phyloP scores from a whole-genome alignment of 2,797 vertebrate genomes.

The Sebastes matsubarae region DNA sequence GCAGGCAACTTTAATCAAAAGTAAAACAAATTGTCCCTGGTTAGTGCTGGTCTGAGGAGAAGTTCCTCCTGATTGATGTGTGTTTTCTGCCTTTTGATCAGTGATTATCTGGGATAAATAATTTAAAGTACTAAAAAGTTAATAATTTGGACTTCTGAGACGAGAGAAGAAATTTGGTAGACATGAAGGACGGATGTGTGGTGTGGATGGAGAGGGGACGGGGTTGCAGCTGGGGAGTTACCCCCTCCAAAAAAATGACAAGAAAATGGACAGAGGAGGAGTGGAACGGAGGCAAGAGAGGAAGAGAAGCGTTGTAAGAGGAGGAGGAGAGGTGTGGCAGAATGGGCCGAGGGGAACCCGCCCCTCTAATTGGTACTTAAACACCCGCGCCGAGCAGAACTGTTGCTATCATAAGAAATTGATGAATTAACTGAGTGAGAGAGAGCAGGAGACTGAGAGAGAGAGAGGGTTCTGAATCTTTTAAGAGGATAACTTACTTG shows the following conservation, averaged over 20 bases:
- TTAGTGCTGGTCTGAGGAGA: slow-evolving; percentile 33
- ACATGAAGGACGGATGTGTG: slow-evolving; percentile 22
- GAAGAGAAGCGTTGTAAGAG: slow-evolving; percentile 52
- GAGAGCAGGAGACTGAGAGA: slow-evolving; percentile 55
- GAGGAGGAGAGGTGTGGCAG: slow-evolving; percentile 81
- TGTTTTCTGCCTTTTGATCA: slow-evolving; percentile 82
- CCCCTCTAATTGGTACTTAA: slow-evolving; percentile 86
- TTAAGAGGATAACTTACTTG: slow-evolving; percentile 90
- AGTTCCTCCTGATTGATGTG: slow-evolving; percentile 78
- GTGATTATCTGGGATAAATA: slow-evolving; percentile 83
- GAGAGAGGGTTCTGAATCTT: slow-evolving; percentile 85
- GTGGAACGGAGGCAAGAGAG: slow-evolving; percentile 3
- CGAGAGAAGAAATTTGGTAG: slow-evolving; percentile 44
- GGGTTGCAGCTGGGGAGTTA: slow-evolving; percentile 14
- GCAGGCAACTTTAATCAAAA: not conserved
- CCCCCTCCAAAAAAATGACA: not conserved
- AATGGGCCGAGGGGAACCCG: slow-evolving; percentile 75
- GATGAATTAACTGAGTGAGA: slow-evolving; percentile 86
- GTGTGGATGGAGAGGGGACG: slow-evolving; percentile 10
- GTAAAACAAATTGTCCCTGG: slow-evolving; percentile 37
- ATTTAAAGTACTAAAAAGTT: slow-evolving; percentile 85
- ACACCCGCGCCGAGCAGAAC: slow-evolving; percentile 80
- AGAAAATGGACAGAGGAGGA: slow-evolving; percentile 39
- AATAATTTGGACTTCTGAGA: slow-evolving; percentile 70
- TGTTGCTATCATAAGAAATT: slow-evolving; percentile 92